Evolutionary conservation across 2,797 vertebrate species (phyloP).

Genomic region (Pyrocephalus nanus): DNA sequence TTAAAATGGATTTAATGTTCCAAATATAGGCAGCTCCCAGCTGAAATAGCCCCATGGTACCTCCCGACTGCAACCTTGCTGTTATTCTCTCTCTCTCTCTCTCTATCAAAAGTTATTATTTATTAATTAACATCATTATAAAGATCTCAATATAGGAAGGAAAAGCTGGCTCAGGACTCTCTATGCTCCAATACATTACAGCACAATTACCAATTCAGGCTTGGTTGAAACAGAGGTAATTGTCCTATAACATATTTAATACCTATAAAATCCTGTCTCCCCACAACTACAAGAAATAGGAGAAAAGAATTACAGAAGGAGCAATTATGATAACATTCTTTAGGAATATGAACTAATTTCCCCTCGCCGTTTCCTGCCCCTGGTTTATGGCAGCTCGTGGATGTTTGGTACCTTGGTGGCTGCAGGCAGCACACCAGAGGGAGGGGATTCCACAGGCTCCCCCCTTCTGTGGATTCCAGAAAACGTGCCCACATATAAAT

Average conservation of each 20-base stretch:
- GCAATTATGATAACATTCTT: conserved; percentile 27
- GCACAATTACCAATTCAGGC: conserved; percentile 49
- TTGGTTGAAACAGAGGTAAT: conserved; percentile 53
- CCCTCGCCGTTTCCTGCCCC: neutral
- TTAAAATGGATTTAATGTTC: conserved; percentile 21
- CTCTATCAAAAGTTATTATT: conserved; percentile 63
- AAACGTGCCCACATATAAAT: neutral
- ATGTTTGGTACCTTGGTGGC: neutral
- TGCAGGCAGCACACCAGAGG: neutral
- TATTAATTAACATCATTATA: conserved; percentile 65
- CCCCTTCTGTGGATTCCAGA: neutral
- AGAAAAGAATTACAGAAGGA: conserved; percentile 27
- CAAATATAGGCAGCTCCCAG: conserved; percentile 45
- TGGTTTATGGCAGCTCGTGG: neutral
- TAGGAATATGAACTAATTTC: neutral
- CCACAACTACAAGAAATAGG: conserved; percentile 1
- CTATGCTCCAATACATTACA: conserved; percentile 40
- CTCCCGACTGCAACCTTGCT: conserved; percentile 2
- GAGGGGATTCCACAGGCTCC: neutral
- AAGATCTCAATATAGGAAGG: conserved; percentile 49
- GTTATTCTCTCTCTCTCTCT: conserved; percentile 41
- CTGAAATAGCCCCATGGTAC: conserved; percentile 29
- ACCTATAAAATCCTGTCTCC: conserved; percentile 48
- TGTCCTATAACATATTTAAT: conserved; percentile 47
- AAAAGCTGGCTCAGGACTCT: conserved; percentile 36